A percentile compares a stretch with the other conserved stretches of the same genome.
Conservation (phyloP, 1,140 invertebrate genomes). For the Liolophura sinensis region DNA sequence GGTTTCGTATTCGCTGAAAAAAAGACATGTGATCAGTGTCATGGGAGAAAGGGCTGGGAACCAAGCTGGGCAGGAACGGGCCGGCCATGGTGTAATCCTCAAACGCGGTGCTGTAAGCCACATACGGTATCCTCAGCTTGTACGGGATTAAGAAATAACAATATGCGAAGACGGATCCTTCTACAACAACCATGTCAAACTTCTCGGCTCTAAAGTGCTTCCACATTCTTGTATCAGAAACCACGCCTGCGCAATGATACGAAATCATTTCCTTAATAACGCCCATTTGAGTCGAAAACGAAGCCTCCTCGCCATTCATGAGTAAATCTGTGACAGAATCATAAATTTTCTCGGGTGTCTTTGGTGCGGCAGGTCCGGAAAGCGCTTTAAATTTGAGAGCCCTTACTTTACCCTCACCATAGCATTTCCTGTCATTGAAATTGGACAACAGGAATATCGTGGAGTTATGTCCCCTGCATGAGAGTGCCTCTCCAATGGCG, state of each 20-base stretch:
- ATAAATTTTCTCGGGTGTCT: no score
- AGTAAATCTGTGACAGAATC: no score
- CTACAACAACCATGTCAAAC: slow-evolving; percentile 14
- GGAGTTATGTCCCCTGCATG: no score
- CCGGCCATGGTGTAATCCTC: slow-evolving; percentile 1
- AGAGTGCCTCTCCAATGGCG: no score
- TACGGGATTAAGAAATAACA: slow-evolving; percentile 18
- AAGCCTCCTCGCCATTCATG: no score
- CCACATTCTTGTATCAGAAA: slow-evolving; percentile 6
- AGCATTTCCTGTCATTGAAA: no score
- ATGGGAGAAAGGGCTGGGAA: neutral
- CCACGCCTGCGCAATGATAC: neutral
- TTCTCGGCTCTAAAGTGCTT: slow-evolving; percentile 2
- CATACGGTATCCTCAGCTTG: slow-evolving; percentile 17
- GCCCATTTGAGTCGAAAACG: neutral
- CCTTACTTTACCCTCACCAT: no score
- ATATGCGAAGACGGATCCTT: neutral
- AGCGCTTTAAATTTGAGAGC: no score
- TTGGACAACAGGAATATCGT: no score
- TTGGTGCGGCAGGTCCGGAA: no score
- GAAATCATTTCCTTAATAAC: neutral
- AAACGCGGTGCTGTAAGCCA: slow-evolving; percentile 1
- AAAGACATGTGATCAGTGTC: slow-evolving; percentile 3
- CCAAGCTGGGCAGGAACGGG: slow-evolving; percentile 1
- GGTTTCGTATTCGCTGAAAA: neutral